Base-by-base conservation (phyloP, 1,140 invertebrate genomes). In the Drosophila murphyi region DNA sequence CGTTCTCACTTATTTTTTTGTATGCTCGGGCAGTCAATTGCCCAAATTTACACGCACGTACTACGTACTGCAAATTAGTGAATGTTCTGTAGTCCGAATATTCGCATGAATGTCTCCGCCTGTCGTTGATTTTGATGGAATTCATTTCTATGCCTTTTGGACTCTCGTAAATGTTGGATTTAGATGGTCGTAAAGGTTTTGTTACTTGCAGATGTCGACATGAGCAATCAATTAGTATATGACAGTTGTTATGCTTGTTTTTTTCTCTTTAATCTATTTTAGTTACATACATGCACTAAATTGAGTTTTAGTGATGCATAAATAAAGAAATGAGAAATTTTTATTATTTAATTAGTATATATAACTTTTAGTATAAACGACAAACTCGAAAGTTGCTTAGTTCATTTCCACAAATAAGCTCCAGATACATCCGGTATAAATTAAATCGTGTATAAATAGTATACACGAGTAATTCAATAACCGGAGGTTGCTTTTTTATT, bases 1-100 rank as follows among this genome's bases (percentile, higher is more conserved):
- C 20, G 20, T 20, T 20, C 20, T 20, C 20, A 20, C 20, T 20
- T 7, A 2, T 48, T 29, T 48, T 12, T 50, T 7, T 39, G 34
- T 35, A 29, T 28, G 4, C 39, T 29, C 2, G 45, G 37, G 48
- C 52, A 78, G 76, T 78, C 50, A 65, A 78, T 76, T 72, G 61
- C 61, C 57, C 31, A 80, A 79, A 71, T 63, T 75, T 69, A 48
- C 60, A 88, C 79, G 72, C 80, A 88, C 83, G 83, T 77, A 87
- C 77, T 74, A 3, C 39, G 80, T 89, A 70, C 83, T 72, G 70
- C 72, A 89, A 89, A 89, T 89, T 89, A 83, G 73, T 87, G 62
- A 41, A 73, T 59, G 64, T 61, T 39, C 72, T 62, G n/a, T 2
- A 32, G 43, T 10, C 6, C 43, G 8, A 73, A 68, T 63, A 78